A percentile compares a stretch with the other conserved stretches of the same genome.
These are phyloP conservation scores for Sciurus niger DNA, from an alignment of 2,113 vertebrate species.

Conservation along the genomic window DNA sequence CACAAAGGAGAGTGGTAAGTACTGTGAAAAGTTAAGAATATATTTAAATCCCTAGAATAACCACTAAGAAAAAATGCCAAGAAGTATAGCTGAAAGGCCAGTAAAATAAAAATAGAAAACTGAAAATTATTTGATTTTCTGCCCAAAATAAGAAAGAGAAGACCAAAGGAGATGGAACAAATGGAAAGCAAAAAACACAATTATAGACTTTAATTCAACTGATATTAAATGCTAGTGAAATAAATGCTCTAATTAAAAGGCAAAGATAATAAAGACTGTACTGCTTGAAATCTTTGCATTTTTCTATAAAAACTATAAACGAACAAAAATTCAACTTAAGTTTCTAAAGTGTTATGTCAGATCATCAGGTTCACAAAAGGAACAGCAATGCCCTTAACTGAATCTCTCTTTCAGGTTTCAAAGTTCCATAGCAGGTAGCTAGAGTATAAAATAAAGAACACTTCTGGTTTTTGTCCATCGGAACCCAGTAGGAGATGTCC, in stretches of 20 bases:
- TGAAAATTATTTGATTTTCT: conserved; percentile 51
- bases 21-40: neutral
- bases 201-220: neutral
- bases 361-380: neutral
- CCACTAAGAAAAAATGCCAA: neutral
- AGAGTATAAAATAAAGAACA: neutral
- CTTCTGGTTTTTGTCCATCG: neutral
- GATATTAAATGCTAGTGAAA: conserved; percentile 29
- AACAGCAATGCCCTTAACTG: neutral
- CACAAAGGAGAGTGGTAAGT: neutral
- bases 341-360: conserved; percentile 54
- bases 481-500: neutral
- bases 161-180: neutral
- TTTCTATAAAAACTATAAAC: neutral
- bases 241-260: conserved; percentile 46
- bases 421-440: neutral
- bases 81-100: neutral
- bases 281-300: neutral
- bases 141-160: neutral
- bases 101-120: conserved; percentile 56
- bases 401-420: neutral
- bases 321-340: conserved; percentile 20
- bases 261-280: conserved; percentile 7
- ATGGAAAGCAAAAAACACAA: neutral
- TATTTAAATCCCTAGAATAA: neutral